A percentile compares a stretch with the other conserved stretches of the same genome.
Conservation (phyloP, 2,113 vertebrate genomes). For the Euleptes europaea region DNA sequence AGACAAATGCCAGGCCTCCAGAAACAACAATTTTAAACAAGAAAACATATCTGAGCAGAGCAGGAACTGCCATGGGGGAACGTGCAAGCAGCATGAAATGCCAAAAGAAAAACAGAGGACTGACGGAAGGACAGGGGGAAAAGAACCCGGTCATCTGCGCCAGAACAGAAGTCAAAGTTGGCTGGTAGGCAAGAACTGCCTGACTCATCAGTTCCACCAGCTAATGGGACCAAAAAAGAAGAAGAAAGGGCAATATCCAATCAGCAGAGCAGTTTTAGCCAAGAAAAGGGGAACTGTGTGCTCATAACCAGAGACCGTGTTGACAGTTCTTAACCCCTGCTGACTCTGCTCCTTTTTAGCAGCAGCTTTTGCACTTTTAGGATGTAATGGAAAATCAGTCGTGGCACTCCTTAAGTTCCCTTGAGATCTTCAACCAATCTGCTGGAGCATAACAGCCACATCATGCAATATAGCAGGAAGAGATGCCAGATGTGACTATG, state of each 20-base stretch:
- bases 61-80: not conserved
- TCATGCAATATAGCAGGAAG: not conserved
- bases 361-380: not conserved
- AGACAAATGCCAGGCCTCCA: not conserved
- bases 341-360: conserved; percentile 1
- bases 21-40: conserved; percentile 7
- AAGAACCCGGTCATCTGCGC: not conserved
- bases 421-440: conserved; percentile 1
- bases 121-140: not conserved
- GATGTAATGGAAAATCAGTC: rapidly evolving
- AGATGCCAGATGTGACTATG: not conserved
- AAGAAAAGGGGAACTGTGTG: not conserved
- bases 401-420: not conserved
- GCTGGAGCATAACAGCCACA: conserved; percentile 1
- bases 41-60: conserved; percentile 30
- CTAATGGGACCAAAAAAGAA: not conserved
- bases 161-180: conserved; percentile 22
- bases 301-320: not conserved
- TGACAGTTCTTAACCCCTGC: not conserved
- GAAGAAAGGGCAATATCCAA: not conserved
- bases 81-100: not conserved
- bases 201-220: conserved; percentile 23
- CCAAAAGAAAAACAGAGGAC: not conserved
- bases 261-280: conserved; percentile 4
- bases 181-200: conserved; percentile 28